Base-by-base conservation (phyloP, 2,797 vertebrate genomes). In the Taenioides sp. region DNA sequence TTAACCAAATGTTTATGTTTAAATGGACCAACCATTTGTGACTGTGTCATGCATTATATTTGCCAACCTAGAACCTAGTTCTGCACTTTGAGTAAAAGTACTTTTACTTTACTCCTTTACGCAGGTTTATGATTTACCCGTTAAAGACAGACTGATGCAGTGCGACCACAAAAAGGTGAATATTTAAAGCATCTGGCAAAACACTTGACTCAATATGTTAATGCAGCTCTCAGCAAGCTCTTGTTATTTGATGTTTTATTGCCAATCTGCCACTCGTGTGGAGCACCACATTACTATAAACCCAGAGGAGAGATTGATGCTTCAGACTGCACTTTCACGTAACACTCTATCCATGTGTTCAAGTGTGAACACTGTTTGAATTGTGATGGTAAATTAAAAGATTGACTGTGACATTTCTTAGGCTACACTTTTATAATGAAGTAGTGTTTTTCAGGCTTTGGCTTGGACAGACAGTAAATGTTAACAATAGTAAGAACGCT, bases 231-330 rank as follows among this genome's bases (percentile, higher is more conserved):
- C 64, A 50, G 49, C 43, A 50, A 49, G 40, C 64, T 65, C 64
- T 65, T 65, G 43, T 65, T 65, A 65, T 65, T 65, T 65, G 16
- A 50, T 65, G 64, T 65, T 65, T 65, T 65, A 65, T 65, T 65
- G 64, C 64, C 64, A 65, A 65, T 65, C 64, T 65, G 64, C 64
- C 64, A 65, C 64, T 65, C 64, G 43, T 50, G 43, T 65, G 64
- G 27, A 49, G 64, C 43, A 49, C 64, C 64, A 65, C 43, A 65
- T 65, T 65, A 65, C 64, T 65, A 65, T 65, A 65, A 65, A 65
- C 16, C 16, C 64, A 50, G 64, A 9, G 43, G 43, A 49, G 22
- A 65, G 64, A 65, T 49, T 65, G 64, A 65, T 49, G 23, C 40
- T 65, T 27, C 64, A 65, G 43, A 27, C 40, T 28, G 62, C 62